A percentile compares a stretch with the other conserved stretches of the same genome.
Conservation (phyloP, 2,797 vertebrate genomes). For the Ciconia nigra region DNA sequence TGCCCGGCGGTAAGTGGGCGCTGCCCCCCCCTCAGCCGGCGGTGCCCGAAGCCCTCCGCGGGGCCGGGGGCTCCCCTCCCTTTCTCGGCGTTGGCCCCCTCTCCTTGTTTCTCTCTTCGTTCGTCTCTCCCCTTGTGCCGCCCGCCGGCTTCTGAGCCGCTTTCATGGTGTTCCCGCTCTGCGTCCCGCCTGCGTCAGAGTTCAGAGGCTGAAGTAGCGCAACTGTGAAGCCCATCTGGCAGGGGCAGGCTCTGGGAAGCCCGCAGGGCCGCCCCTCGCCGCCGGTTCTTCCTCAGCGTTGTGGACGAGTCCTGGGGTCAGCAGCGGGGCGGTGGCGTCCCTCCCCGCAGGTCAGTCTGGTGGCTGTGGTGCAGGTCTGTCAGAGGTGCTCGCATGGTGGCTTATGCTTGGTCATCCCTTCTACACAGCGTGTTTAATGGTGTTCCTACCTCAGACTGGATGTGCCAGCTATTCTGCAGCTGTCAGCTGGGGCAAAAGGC, state of each 20-base stretch:
- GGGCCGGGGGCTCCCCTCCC: background rate
- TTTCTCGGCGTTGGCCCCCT: background rate
- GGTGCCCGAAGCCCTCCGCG: background rate
- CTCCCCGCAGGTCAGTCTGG: background rate
- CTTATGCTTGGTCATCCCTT: rapidly evolving
- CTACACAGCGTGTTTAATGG: rapidly evolving
- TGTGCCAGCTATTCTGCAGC: background rate
- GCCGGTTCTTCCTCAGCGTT: background rate
- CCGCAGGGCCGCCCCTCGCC: background rate
- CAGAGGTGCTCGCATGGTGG: background rate
- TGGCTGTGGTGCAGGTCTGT: background rate
- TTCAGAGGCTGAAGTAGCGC: background rate
- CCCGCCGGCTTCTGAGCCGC: background rate
- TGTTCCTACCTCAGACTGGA: rapidly evolving
- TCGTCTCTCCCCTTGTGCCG: too few relatives aligned
- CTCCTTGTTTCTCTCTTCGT: too few relatives aligned
- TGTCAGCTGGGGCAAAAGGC: background rate
- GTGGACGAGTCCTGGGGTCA: background rate
- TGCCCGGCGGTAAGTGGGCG: background rate
- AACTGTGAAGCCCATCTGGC: background rate
- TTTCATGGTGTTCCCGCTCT: too few relatives aligned
- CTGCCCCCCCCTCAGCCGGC: background rate
- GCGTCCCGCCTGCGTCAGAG: background rate
- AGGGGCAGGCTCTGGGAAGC: background rate
- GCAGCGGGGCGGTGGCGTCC: background rate